Evolutionary conservation across 2,888 invertebrate species (phyloP), one percentile per base, ranked within the genome.

Genomic region (Baccha elongata): DNA sequence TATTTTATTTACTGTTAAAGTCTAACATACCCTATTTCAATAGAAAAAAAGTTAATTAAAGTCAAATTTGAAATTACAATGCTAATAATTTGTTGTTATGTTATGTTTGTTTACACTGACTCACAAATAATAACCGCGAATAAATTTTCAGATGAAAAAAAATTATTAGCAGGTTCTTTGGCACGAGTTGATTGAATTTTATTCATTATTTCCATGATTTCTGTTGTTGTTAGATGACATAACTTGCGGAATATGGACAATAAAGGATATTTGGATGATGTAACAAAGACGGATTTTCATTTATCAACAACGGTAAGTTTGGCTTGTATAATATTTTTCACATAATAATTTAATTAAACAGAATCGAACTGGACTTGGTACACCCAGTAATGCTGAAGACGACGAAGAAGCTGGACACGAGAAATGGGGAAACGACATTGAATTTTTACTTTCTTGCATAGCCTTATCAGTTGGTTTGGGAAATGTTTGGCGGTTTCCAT

Each of bases 401-500:
- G 72, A 48, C 11, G 44, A 52, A 6, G 44, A 52, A 6, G 50
- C 1, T 4, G 78, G 60, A 13, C 88, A 89, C 0, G 91, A 89
- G 1, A 90, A 91, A 86, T 94, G 94, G 94, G 92, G 91, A 17
- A 93, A 92, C 75, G 92, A 93, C 35, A 87, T 93, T 5, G 93
- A 94, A 87, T 94, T 94, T 86, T 90, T 94, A 1, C 92, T 94
- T 91, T 94, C 94, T 3, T 91, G 90, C 87, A 91, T 91, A 40
- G 90, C 91, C 15, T 62, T 94, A 88, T 93, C 93, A 1, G 94
- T 94, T 1, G 94, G 94, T 0, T 89, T 94, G 21, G 94, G 94
- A 48, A 94, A 94, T 86, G 92, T 94, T 8, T 94, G 94, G 94
- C 90, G 94, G 48, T 94, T 94, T 88, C 94, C 94, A 0, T 93